phyloP scores from a whole-genome alignment of 2,797 vertebrate species.

The Phalloptychus januarius region DNA sequence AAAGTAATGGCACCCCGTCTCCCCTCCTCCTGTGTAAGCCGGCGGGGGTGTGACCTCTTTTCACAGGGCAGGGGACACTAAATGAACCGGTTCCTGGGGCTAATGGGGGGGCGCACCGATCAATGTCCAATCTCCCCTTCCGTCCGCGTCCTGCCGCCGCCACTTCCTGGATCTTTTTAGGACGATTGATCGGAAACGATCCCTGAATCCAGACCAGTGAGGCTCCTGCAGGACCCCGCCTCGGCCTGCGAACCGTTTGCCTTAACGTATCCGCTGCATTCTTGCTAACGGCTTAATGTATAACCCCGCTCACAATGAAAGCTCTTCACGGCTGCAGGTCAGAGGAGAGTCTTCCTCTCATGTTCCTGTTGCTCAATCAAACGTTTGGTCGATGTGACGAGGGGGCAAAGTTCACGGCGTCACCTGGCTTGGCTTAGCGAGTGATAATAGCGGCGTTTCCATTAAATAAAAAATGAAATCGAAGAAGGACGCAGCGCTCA shows the following conservation, averaged over 20 bases:
- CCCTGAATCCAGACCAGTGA: conserved; percentile 22
- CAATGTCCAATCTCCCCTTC: conserved; percentile 55
- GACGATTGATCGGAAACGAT: conserved; percentile 55
- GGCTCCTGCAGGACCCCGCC: conserved; percentile 31
- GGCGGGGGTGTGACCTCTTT: conserved; percentile 63
- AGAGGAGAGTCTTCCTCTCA: conserved; percentile 26
- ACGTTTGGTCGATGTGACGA: conserved; percentile 16
- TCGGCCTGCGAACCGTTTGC: conserved; percentile 26
- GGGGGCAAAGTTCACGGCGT: conserved; percentile 37
- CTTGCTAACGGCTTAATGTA: conserved; percentile 28
- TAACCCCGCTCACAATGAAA: conserved; percentile 23
- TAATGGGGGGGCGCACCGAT: conserved; percentile 52
- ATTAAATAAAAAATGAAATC: no score
- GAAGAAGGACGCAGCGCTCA: not conserved
- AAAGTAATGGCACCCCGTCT: conserved; percentile 61
- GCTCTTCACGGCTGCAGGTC: not conserved
- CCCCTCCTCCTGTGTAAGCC: conserved; percentile 1
- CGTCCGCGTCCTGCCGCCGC: conserved; percentile 57
- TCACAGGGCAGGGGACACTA: conserved; percentile 44
- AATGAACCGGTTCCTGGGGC: conserved; percentile 68
- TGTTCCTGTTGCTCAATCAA: conserved; percentile 17
- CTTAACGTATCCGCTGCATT: conserved; percentile 24
- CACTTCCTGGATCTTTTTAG: conserved; percentile 60
- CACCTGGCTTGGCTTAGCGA: conserved; percentile 37
- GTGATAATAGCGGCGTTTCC: no score